Evolutionary conservation across 2,113 vertebrate species (phyloP), one percentile per base, ranked within the genome.

Genomic region (Cyanoramphus novaezelandiae): DNA sequence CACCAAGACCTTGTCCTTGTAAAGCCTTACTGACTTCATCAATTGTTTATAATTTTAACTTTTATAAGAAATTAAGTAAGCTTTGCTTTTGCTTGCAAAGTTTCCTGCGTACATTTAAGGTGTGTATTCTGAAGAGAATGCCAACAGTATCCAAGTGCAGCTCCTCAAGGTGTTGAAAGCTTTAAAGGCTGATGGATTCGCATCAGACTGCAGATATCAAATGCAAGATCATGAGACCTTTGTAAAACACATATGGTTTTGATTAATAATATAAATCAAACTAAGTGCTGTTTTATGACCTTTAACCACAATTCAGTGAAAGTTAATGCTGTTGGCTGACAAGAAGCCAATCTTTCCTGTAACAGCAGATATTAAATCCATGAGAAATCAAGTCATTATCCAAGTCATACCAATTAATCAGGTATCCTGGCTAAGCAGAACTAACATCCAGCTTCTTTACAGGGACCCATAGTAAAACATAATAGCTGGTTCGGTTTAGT

Each of bases 181-280:
- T 96, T 93, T 94, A 90, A 88, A 43, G n/a, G 33, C 31, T 86
- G 55, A 82, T 77, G 41, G 76, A 81, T 91, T 92, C 92, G 46
- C 35, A 93, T 60, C 17, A 92, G 41, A 79, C 70, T 80, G 84
- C 43, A 90, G 25, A 82, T 82, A 90, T 71, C 67, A 84, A 92
- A 82, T 88, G 33, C n/a, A 84, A 82, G 91, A 94, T 86, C 69
- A 71, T 44, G 24, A 95, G 39, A 91, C 19, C 68, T 97, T 95
- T 83, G 82, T 95, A 94, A 97, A 95, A 92, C 43, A 95, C 3
- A 5, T 84, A 94, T 60, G 43, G 23, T 60, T 97, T 92, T 97
- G 50, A 82, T 97, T 97, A 97, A 92, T 92, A 94, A 92, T 91
- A 95, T 95, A 70, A 96, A 95, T 97, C 85, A 97, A 97, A 85